Evolutionary conservation across 2,113 vertebrate genomes (phyloP).

Genomic region (Probosciger aterrimus): DNA sequence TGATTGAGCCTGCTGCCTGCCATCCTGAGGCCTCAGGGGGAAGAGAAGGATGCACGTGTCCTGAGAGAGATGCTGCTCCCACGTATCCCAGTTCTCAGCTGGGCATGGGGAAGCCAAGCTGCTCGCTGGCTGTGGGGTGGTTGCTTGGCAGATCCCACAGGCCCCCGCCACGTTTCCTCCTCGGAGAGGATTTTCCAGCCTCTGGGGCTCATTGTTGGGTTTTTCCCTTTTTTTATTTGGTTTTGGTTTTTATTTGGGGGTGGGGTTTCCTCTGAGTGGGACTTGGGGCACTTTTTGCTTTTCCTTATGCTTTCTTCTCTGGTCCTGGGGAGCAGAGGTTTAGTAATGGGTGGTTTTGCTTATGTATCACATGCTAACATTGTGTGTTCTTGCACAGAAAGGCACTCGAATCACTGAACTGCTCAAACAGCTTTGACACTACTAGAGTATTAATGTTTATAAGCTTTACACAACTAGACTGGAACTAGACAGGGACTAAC

Average conservation of each 20-base stretch:
- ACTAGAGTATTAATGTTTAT: conserved; percentile 59
- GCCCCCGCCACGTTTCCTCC: not conserved
- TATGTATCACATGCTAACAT: conserved; percentile 29
- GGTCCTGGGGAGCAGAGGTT: conserved; percentile 35
- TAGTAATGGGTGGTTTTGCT: conserved; percentile 33
- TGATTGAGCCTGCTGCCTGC: rapidly evolving
- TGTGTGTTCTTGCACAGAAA: conserved; percentile 68
- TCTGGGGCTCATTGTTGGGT: not conserved
- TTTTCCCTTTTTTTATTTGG: rapidly evolving
- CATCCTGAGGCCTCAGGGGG: rapidly evolving
- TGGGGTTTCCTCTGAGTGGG: conserved; percentile 11
- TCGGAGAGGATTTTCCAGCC: not conserved
- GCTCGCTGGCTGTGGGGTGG: not conserved
- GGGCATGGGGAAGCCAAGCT: not conserved
- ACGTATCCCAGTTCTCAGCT: not conserved
- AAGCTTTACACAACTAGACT: conserved; percentile 60
- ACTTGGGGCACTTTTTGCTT: conserved; percentile 36
- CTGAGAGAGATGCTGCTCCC: not conserved
- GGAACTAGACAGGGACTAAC: conserved; percentile 61
- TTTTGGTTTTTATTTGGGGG: not conserved
- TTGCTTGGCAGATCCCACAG: not conserved
- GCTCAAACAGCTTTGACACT: conserved; percentile 41
- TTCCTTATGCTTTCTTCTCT: conserved; percentile 6
- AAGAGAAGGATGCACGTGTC: not conserved
- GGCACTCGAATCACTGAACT: conserved; percentile 56